Conservation (phyloP, 1,140 invertebrate genomes). For the Leptopilina boulardi region DNA sequence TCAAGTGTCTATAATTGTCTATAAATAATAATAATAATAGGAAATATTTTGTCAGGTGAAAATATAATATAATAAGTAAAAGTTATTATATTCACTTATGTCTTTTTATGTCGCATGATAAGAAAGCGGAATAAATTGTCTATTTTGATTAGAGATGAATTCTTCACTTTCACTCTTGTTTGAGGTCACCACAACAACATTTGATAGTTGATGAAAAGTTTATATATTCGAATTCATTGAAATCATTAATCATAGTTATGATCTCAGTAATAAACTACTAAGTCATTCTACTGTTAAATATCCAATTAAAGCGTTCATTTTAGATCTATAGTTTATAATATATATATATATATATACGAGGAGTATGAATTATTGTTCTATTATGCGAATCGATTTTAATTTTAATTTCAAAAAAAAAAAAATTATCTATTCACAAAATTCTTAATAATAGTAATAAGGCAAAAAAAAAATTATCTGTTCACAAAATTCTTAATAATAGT, state of each 20-base stretch:
- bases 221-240: slow-evolving; percentile 53
- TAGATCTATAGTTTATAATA: slow-evolving; percentile 46
- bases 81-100: not conserved
- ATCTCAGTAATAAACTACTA: slow-evolving; percentile 56
- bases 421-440: not conserved
- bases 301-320: slow-evolving; percentile 56
- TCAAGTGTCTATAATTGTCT: too few species aligned
- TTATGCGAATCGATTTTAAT: slow-evolving; percentile 8
- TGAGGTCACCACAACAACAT: slow-evolving; percentile 29
- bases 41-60: not conserved
- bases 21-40: too few species aligned
- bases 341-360: too few species aligned
- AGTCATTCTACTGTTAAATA: slow-evolving; percentile 60
- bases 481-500: too few species aligned
- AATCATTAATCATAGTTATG: slow-evolving; percentile 59
- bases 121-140: not conserved
- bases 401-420: not conserved
- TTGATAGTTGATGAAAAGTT: slow-evolving; percentile 53
- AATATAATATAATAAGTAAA: not conserved
- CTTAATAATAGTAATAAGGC: too few species aligned
- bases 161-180: slow-evolving; percentile 41
- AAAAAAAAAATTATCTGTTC: not conserved
- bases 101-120: not conserved
- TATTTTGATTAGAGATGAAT: slow-evolving; percentile 3
- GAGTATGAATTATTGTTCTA: not conserved